Conservation (phyloP, 2,888 invertebrate genomes). For the Venusia cambrica region DNA sequence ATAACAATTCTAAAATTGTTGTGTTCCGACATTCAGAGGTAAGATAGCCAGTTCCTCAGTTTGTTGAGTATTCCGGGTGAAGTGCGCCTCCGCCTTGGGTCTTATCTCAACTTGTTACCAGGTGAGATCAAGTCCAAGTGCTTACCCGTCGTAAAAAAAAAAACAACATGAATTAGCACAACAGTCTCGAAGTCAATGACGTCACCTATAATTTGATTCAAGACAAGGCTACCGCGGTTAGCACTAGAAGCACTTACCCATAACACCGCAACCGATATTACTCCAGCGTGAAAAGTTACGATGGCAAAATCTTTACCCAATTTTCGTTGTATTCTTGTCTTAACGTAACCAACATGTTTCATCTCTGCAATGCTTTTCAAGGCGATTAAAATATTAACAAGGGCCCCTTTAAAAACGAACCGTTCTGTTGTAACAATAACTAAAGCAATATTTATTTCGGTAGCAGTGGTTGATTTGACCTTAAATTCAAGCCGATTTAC, state of each 20-base stretch:
- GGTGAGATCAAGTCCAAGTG: too few species aligned
- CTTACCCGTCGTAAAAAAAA: too few species aligned
- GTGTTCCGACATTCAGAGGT: too few species aligned
- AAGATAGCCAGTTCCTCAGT: too few species aligned
- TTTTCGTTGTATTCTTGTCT: conserved; percentile 29
- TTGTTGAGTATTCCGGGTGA: too few species aligned
- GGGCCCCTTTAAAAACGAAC: conserved; percentile 44
- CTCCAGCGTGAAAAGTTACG: conserved; percentile 8
- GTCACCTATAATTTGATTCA: conserved; percentile 71
- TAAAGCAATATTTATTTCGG: conserved; percentile 40
- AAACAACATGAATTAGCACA: conserved; percentile 66
- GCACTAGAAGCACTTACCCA: conserved; percentile 35
- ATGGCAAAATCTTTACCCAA: conserved; percentile 6
- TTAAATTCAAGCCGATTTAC: conserved; percentile 29
- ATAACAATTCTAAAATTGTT: too few species aligned
- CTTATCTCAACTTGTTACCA: too few species aligned
- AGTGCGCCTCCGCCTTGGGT: too few species aligned
- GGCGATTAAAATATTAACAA: conserved; percentile 46
- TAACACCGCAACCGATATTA: conserved; percentile 7
- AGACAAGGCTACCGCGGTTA: conserved; percentile 61
- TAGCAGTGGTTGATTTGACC: conserved; percentile 35
- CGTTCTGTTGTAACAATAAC: conserved; percentile 41
- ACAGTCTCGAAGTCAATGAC: conserved; percentile 53
- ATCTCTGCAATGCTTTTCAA: conserved; percentile 39
- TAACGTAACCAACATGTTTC: conserved; percentile 25